Evolutionary conservation across 2,888 invertebrate species (phyloP), one percentile per base, ranked within the genome.

Genomic region (Polyommatus iphigenia): DNA sequence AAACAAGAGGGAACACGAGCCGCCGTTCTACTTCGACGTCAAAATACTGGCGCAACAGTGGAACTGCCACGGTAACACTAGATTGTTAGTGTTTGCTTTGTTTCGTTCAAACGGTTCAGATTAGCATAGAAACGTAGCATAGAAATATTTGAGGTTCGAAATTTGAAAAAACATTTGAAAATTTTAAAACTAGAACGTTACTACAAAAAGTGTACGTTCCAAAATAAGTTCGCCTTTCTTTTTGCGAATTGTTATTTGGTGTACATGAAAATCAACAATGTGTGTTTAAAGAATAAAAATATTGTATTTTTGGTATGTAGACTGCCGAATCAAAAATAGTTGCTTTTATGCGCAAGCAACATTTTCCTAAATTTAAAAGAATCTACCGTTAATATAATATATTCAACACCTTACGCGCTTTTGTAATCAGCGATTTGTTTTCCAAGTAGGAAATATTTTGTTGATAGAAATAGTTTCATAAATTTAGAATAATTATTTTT

Each of bases 1-100:
- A 54, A 88, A 90, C 36, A 89, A 82, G 50, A 86, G 90, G 71
- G 90, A 85, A 80, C 89, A 90, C 79, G 86, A 90, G n/a, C 90
- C 94, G 7, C 89, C 91, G 3, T 94, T 92, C 82, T 94, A 94
- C 82, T 89, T 90, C 50, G 94, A 94, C 81, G 85, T 91, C 2
- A 90, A 91, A 81, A 80, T 89, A 67, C 82, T 94, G 77, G 89
- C 93, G 3, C 84, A 85, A 36, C 93, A 94, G 77, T 94, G 94
- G 94, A 92, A 91, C 82, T 94, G 94, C 82, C 91, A 90, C 79
- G 91, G 88, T 46, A 89, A 87, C 76, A 91, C 89, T 13, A 87
- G 90, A 84, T 80, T 81, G 93, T 92, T 83, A 89, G 92, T 87
- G 80, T 72, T 76, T 54, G 29, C 80, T 76, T 54, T 57, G 29